Evolutionary conservation across 2,113 vertebrate species (phyloP).

Genomic region (Aegotheles bennettii): DNA sequence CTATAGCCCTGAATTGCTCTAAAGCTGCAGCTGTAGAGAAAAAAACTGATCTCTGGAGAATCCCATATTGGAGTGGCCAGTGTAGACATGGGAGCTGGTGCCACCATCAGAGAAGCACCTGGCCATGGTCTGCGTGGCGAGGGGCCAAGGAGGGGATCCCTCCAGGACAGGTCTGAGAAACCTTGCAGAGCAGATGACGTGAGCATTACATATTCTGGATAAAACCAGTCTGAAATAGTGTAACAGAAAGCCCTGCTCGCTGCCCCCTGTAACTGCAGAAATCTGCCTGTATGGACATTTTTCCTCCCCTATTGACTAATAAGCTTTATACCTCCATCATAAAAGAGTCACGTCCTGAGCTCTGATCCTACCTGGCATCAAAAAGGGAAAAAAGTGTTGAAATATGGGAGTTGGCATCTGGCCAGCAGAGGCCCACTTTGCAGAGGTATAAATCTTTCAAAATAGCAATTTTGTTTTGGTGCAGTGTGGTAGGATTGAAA

Average conservation of each 20-base stretch:
- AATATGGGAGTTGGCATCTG: background rate
- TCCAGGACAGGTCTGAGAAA: background rate
- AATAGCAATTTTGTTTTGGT: background rate
- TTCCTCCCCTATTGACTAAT: background rate
- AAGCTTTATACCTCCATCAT: background rate
- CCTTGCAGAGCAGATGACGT: fast-evolving
- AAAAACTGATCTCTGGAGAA: background rate
- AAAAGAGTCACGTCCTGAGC: fast-evolving
- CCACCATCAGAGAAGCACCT: background rate
- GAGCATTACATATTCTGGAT: no score
- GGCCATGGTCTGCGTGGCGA: fast-evolving
- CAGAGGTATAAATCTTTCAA: background rate
- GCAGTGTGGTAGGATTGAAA: background rate
- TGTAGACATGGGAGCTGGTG: fast-evolving
- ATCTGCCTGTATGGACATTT: fast-evolving
- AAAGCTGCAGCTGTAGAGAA: background rate
- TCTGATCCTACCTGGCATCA: fast-evolving
- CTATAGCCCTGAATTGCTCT: background rate
- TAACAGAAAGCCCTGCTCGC: fast-evolving
- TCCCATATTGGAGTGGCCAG: fast-evolving
- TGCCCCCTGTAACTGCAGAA: background rate
- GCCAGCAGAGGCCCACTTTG: background rate
- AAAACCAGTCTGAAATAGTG: fast-evolving
- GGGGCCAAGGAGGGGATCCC: background rate
- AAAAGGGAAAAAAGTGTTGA: background rate